These are phyloP conservation scores for Lycodopsis pacificus DNA, from an alignment of 2,797 vertebrate genomes.

Conservation along the genomic window DNA sequence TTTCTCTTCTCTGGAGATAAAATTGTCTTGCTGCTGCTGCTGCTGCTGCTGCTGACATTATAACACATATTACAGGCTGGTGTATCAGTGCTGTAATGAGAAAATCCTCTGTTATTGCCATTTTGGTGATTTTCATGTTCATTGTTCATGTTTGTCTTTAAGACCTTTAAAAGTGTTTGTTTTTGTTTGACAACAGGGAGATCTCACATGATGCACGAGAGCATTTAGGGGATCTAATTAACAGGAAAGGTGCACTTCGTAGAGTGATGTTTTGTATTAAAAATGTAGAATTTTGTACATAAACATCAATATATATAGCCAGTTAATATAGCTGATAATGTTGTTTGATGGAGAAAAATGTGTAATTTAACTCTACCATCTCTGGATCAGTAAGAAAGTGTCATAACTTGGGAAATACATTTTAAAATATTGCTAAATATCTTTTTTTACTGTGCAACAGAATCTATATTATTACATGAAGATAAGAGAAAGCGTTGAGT, in stretches of 20 bases:
- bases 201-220: background rate
- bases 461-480: background rate
- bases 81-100: constrained; percentile 12
- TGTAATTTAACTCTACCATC: background rate
- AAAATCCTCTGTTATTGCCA: constrained; percentile 2
- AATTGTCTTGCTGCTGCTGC: constrained; percentile 57
- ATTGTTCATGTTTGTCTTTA: background rate
- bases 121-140: constrained; percentile 1
- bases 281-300: too few species aligned
- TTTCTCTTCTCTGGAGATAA: constrained; percentile 56
- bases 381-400: background rate
- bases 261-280: background rate
- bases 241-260: background rate
- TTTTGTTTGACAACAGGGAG: background rate
- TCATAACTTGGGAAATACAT: background rate
- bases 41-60: constrained; percentile 40
- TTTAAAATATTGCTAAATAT: background rate
- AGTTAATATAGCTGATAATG: background rate
- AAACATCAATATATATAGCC: background rate
- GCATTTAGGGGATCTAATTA: fast-evolving
- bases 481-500: background rate
- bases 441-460: background rate
- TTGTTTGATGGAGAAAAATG: background rate
- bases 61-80: constrained; percentile 28
- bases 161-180: background rate